Evolutionary conservation across 2,888 invertebrate genomes (phyloP), one percentile per base, ranked within the genome.

Genomic region (Caenorhabditis macrosperma): DNA sequence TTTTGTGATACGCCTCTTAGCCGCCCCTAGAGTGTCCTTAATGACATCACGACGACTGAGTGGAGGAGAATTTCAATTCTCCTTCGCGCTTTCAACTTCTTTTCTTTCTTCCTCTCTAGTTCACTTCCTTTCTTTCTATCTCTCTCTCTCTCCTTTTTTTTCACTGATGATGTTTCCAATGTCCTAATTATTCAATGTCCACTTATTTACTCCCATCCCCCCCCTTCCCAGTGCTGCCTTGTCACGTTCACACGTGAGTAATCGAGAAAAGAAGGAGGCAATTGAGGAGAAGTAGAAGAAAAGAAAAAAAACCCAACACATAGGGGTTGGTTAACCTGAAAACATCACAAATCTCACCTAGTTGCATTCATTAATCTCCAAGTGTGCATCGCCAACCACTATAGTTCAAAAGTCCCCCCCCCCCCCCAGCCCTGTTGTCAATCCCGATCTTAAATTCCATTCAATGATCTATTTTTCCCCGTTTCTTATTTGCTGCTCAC

Each of bases 121-220:
- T 72, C 63, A 72, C 57, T 72, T 72, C 55, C 41, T 33, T 24
- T 10, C 54, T 54, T 52, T 41, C n/a, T 66, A 54, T 38, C 38
- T 50, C 30, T n/a, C 22, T 26, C 48, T 50, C 54, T 54, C 52
- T 52, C 7, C 44, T 50, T 22, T 59, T 12, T 24, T 20, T 24
- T 57, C 38, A 15, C 41, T 74, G 63, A 55, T 74, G 60, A 61
- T 61, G 74, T 74, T 74, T 20, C 44, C 60, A 30, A 17, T 48
- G 41, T 52, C 57, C 24, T 72, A 72, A 72, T 71, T 72, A 72
- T 72, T 72, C 72, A 71, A 61, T 54, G 52, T 60, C 17, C 60
- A 44, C 63, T 72, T 63, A 72, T 72, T 63, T 63, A 72, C 63
- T 41, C 28, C 52, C 44, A 63, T 55, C 48, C 38, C 63, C 30